Conservation (phyloP, 2,797 vertebrate species). For the Lutjanus campechanus region DNA sequence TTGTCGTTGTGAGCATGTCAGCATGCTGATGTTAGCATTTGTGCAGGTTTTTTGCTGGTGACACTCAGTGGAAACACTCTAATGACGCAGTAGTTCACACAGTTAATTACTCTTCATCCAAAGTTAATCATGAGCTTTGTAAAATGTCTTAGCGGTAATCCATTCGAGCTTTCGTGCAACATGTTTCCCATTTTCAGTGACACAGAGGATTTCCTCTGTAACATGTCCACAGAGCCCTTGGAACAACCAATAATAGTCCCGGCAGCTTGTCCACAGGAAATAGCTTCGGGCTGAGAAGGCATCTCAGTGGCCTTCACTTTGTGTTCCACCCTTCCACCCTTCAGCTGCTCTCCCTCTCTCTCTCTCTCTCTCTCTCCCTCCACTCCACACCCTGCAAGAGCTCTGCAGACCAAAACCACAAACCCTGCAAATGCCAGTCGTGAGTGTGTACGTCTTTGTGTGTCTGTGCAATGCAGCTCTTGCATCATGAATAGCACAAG, state of each 20-base stretch:
- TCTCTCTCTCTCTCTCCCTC: constrained; percentile 15
- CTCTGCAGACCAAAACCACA: constrained; percentile 67
- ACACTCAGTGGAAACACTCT: not conserved
- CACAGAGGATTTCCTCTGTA: constrained; percentile 55
- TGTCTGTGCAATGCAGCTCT: constrained; percentile 39
- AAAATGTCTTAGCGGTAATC: constrained; percentile 3
- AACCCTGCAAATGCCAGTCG: constrained; percentile 47
- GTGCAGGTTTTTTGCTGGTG: not conserved
- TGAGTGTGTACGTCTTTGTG: constrained; percentile 24
- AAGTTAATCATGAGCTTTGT: not conserved
- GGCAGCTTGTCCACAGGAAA: constrained; percentile 77
- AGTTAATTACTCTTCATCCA: not conserved
- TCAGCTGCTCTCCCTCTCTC: constrained; percentile 15
- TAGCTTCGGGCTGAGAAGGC: constrained; percentile 69
- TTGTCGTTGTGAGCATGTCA: not conserved
- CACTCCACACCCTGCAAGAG: constrained; percentile 46
- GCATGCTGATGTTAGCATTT: not conserved
- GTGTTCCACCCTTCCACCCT: constrained; percentile 61
- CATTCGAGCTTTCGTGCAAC: constrained; percentile 6
- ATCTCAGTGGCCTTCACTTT: constrained; percentile 70
- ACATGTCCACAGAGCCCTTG: constrained; percentile 41
- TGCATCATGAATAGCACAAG: constrained; percentile 28
- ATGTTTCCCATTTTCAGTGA: constrained; percentile 39
- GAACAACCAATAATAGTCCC: constrained; percentile 58
- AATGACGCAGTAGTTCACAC: not conserved